phyloP scores from a whole-genome alignment of 2,888 invertebrate genomes.

The Pemphredon lugubris region DNA sequence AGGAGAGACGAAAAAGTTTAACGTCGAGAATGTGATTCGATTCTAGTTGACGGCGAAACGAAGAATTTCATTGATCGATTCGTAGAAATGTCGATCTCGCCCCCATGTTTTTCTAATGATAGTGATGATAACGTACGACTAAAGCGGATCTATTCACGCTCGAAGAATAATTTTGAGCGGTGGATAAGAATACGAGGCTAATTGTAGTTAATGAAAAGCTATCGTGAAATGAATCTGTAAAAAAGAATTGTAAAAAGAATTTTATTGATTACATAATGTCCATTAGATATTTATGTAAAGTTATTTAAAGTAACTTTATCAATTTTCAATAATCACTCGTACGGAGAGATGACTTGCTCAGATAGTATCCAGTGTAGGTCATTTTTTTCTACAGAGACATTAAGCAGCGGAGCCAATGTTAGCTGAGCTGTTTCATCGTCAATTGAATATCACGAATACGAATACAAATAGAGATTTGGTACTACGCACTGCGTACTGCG shows the following conservation, averaged over 20 bases:
- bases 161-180: slow-evolving; percentile 15
- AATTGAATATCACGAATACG: slow-evolving; percentile 41
- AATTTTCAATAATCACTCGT: slow-evolving; percentile 25
- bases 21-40: slow-evolving; percentile 18
- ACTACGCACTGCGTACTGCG: slow-evolving; percentile 51
- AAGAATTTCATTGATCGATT: background rate
- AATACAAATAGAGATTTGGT: slow-evolving; percentile 49
- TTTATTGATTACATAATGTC: slow-evolving; percentile 53
- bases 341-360: slow-evolving; percentile 41
- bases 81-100: slow-evolving; percentile 7
- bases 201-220: slow-evolving; percentile 49
- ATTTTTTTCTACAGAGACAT: slow-evolving; percentile 49
- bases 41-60: slow-evolving; percentile 7
- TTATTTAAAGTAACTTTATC: slow-evolving; percentile 23
- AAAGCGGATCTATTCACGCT: slow-evolving; percentile 20
- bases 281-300: slow-evolving; percentile 54
- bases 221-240: slow-evolving; percentile 48
- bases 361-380: slow-evolving; percentile 57
- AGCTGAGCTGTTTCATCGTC: slow-evolving; percentile 59
- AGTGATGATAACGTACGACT: background rate
- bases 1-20: too few relatives aligned
- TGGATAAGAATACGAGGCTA: slow-evolving; percentile 55
- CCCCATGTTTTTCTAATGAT: slow-evolving; percentile 3
- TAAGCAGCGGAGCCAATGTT: slow-evolving; percentile 45
- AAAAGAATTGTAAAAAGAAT: slow-evolving; percentile 61